phyloP scores from a whole-genome alignment of 1,140 invertebrate genomes.

The Apis florea region DNA sequence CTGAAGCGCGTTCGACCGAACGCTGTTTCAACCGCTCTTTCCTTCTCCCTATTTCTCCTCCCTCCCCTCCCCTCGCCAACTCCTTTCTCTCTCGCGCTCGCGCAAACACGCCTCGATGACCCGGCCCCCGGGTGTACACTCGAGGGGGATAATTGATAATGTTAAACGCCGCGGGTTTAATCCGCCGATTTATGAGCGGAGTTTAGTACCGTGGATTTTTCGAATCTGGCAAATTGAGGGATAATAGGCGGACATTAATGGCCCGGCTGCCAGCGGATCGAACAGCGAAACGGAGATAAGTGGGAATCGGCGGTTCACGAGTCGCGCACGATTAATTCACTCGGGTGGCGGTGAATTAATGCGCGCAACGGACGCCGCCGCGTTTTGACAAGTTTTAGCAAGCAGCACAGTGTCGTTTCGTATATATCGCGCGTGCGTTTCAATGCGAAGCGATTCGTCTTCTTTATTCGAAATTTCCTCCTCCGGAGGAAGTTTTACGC shows the following conservation, averaged over 20 bases:
- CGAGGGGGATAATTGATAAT: constrained; percentile 76
- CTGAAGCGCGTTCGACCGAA: no score
- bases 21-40: constrained; percentile 25
- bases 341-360: background rate
- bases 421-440: no score
- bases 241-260: constrained; percentile 75
- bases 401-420: no score
- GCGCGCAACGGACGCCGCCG: background rate
- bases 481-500: no score
- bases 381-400: no score
- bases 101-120: constrained; percentile 13
- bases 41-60: background rate
- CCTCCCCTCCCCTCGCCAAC: background rate
- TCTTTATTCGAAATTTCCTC: no score
- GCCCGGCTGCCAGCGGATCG: constrained; percentile 53
- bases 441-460: no score
- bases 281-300: constrained; percentile 56
- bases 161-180: constrained; percentile 77
- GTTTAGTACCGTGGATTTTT: constrained; percentile 70
- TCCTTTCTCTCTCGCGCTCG: constrained; percentile 25
- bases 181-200: constrained; percentile 76
- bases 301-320: constrained; percentile 48
- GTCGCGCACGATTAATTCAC: constrained; percentile 43
- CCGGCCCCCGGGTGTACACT: constrained; percentile 24
- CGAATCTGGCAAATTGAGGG: constrained; percentile 74